phyloP scores from a whole-genome alignment of 1,140 invertebrate species.

The Limonius californicus region DNA sequence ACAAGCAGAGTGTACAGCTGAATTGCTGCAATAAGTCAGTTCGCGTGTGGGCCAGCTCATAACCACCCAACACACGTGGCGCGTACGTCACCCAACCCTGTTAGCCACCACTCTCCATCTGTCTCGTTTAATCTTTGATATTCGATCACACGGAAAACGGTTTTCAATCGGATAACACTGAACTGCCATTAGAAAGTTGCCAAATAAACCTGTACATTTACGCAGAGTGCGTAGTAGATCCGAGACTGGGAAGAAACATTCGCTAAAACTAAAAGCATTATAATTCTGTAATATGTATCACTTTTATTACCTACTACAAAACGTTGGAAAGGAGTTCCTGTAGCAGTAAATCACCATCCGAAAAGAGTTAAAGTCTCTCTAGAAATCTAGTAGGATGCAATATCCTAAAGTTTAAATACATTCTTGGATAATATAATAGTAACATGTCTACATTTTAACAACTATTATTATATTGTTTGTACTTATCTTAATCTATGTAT shows the following conservation, averaged over 20 bases:
- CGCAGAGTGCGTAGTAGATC: neutral
- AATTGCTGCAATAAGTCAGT: neutral
- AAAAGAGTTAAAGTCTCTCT: no score
- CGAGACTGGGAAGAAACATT: neutral
- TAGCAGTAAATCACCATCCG: no score
- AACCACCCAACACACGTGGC: slow-evolving; percentile 7
- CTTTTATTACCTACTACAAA: no score
- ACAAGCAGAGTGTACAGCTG: neutral
- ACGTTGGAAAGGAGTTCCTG: no score
- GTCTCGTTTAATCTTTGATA: slow-evolving; percentile 35
- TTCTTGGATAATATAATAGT: no score
- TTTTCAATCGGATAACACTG: slow-evolving; percentile 31
- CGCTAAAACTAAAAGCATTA: neutral
- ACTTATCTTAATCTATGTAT: no score
- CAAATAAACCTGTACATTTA: slow-evolving; percentile 11
- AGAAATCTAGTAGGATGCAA: no score
- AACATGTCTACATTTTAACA: no score
- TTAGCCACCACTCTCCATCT: slow-evolving; percentile 27
- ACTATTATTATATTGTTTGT: no score
- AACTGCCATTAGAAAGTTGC: slow-evolving; percentile 32
- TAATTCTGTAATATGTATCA: neutral
- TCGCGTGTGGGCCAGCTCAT: slow-evolving; percentile 13
- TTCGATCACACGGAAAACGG: slow-evolving; percentile 30
- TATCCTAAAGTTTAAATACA: no score
- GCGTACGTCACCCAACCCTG: slow-evolving; percentile 5